Conservation (phyloP, 2,797 vertebrate genomes). For the Paratrypauchen microcephalus region DNA sequence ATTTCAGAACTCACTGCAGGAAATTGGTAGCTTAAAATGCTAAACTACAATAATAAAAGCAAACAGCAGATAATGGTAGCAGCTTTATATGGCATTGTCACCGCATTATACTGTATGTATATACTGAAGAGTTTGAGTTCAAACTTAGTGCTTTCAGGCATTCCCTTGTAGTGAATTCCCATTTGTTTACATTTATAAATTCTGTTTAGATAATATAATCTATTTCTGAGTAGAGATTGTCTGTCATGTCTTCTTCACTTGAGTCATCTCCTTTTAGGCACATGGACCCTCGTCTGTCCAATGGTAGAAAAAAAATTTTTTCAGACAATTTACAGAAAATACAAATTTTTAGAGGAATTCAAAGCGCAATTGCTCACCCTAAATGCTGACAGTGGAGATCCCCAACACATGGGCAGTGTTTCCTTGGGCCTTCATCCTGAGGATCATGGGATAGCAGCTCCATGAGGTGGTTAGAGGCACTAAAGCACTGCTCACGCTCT, state of each 20-base stretch:
- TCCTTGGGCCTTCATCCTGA: constrained; percentile 78
- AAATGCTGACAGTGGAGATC: constrained; percentile 88
- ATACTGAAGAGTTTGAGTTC: not conserved
- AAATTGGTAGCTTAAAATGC: no score
- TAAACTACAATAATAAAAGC: not conserved
- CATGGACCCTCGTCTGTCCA: constrained; percentile 74
- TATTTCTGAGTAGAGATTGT: constrained; percentile 76
- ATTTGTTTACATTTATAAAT: not conserved
- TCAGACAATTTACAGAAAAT: not conserved
- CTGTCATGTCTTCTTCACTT: constrained; percentile 75
- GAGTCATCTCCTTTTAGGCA: constrained; percentile 73
- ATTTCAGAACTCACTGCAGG: not conserved
- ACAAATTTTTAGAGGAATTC: not conserved
- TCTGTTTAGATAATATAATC: constrained; percentile 74
- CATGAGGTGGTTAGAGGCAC: constrained; percentile 81
- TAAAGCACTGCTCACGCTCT: constrained; percentile 85
- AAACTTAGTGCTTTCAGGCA: not conserved
- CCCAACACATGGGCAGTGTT: constrained; percentile 87
- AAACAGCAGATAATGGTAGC: not conserved
- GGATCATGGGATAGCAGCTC: constrained; percentile 87
- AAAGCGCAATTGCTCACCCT: constrained; percentile 70
- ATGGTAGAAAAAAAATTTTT: constrained; percentile 1
- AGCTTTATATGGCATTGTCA: constrained; percentile 4
- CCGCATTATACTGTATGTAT: not conserved
- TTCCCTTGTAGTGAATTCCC: not conserved